phyloP scores from a whole-genome alignment of 2,797 vertebrate genomes.

The Pelobates cultripes region DNA sequence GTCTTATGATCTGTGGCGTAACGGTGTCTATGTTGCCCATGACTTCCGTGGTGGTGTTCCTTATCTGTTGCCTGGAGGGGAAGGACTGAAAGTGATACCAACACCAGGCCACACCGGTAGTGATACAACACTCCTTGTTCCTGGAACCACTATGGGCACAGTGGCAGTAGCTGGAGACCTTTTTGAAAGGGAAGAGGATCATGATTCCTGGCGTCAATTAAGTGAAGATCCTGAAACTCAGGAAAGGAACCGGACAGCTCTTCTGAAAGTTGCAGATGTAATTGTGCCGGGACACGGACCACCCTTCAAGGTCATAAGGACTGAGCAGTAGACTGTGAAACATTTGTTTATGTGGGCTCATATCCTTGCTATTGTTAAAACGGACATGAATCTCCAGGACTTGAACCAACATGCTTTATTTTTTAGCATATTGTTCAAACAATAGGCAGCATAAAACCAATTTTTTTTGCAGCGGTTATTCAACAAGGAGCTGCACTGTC shows the following conservation, averaged over 20 bases:
- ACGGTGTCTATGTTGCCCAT: slow-evolving; percentile 75
- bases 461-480: too few species aligned
- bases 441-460: too few species aligned
- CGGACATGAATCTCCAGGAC: too few species aligned
- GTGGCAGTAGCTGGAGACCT: slow-evolving; percentile 83
- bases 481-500: too few species aligned
- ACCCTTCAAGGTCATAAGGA: slow-evolving; percentile 74
- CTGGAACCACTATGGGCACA: slow-evolving; percentile 70
- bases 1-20: slow-evolving; percentile 77
- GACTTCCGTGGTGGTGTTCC: slow-evolving; percentile 64
- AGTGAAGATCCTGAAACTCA: slow-evolving; percentile 78
- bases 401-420: too few species aligned
- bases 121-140: slow-evolving; percentile 81
- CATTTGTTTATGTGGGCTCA: too few species aligned
- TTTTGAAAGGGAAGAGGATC: slow-evolving; percentile 80
- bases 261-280: slow-evolving; percentile 73
- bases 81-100: slow-evolving; percentile 75
- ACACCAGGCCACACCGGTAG: slow-evolving; percentile 83
- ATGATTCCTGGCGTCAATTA: slow-evolving; percentile 74
- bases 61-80: slow-evolving; percentile 65
- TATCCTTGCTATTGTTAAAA: too few species aligned
- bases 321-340: background rate
- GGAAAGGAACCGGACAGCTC: slow-evolving; percentile 66
- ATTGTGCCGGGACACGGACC: slow-evolving; percentile 85
- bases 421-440: too few species aligned